A percentile compares a stretch with the other conserved stretches of the same genome.
Conservation (phyloP, 2,888 invertebrate genomes). For the Diarsia mendica region DNA sequence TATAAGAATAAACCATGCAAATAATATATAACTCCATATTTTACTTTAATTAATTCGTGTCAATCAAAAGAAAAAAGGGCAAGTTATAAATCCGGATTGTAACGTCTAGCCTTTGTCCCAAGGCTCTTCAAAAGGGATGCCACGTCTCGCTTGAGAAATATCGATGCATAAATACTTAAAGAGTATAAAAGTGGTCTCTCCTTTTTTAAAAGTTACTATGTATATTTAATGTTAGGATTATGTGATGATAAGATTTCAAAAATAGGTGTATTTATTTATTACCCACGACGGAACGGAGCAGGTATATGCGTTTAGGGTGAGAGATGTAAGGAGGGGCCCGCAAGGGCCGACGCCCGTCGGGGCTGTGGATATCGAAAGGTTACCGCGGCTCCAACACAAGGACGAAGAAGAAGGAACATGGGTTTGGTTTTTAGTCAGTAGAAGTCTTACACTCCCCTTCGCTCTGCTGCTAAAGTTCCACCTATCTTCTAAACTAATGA, state of each 20-base stretch:
- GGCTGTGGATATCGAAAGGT: no score
- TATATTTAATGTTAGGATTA: constrained; percentile 1
- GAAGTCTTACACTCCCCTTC: no score
- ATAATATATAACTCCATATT: background rate
- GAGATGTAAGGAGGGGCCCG: no score
- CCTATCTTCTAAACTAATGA: no score
- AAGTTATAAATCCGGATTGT: background rate
- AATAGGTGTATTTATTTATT: background rate
- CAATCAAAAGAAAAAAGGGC: background rate
- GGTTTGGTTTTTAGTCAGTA: no score
- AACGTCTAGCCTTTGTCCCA: background rate
- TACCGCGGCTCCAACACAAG: no score
- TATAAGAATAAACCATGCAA: background rate
- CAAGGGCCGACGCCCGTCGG: no score
- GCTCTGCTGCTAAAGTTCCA: no score
- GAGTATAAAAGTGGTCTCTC: background rate
- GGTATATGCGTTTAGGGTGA: no score
- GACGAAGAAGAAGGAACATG: no score
- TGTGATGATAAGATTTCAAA: background rate
- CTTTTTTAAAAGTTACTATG: background rate
- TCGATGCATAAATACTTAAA: background rate
- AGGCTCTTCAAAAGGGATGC: background rate
- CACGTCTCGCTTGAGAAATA: background rate
- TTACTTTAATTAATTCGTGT: background rate
- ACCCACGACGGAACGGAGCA: no score